phyloP scores from a whole-genome alignment of 2,888 invertebrate species.

The Empis stercorea region DNA sequence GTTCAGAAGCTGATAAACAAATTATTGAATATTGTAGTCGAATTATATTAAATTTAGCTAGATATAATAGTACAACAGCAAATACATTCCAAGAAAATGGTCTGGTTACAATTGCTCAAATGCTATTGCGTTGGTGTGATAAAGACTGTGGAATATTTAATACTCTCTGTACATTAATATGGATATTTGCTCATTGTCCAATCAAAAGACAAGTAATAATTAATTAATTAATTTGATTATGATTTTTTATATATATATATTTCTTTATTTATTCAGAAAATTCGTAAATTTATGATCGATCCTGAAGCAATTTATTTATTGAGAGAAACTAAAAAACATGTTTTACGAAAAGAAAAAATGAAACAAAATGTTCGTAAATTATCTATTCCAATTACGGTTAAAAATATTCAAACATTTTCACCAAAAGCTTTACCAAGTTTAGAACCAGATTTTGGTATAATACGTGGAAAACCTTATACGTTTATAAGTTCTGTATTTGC shows the following conservation, averaged over 20 bases:
- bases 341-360: slow-evolving; percentile 36
- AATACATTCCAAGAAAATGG: slow-evolving; percentile 48
- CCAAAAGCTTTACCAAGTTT: slow-evolving; percentile 26
- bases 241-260: background rate
- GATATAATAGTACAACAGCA: slow-evolving; percentile 46
- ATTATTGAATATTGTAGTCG: slow-evolving; percentile 34
- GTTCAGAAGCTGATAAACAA: slow-evolving; percentile 35
- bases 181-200: slow-evolving; percentile 43
- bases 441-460: slow-evolving; percentile 35
- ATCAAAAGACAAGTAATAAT: slow-evolving; percentile 26
- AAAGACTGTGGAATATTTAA: slow-evolving; percentile 51
- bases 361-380: slow-evolving; percentile 30
- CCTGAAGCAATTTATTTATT: slow-evolving; percentile 32
- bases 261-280: slow-evolving; percentile 22
- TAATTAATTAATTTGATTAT: background rate
- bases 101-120: slow-evolving; percentile 46
- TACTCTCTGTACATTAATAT: slow-evolving; percentile 50
- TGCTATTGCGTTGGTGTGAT: slow-evolving; percentile 53
- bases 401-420: slow-evolving; percentile 16
- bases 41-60: slow-evolving; percentile 53
- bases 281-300: slow-evolving; percentile 32
- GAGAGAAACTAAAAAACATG: slow-evolving; percentile 33
- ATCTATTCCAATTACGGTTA: slow-evolving; percentile 9
- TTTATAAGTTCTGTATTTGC: slow-evolving; percentile 35
- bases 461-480: slow-evolving; percentile 28